Base-by-base conservation (phyloP, 2,113 vertebrate species). In the Lucifuga dentata region DNA sequence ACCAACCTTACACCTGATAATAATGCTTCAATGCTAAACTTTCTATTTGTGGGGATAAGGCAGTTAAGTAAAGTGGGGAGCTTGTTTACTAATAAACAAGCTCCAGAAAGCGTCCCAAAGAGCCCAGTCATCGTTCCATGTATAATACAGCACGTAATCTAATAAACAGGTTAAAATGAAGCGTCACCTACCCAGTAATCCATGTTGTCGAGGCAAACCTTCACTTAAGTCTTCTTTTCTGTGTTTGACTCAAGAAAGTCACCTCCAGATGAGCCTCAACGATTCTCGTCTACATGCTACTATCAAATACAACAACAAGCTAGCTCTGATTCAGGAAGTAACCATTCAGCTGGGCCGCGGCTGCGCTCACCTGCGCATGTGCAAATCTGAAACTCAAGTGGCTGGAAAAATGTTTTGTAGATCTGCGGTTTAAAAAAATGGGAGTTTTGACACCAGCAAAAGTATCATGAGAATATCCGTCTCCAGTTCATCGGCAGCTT, bases 121-220 rank as follows among this genome's bases (percentile, higher is more conserved):
- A 17, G 20, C 61, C 5, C 29, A 52, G 46, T 56, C 68, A 29
- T 20, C 49, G 46, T 21, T 29, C 36, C 2, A 19, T 26, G 33
- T n/a, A 4, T 15, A 16, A 16, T 20, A 15, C 19, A 15, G 19
- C 6, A 0, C 21, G 36, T 8, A 51, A 51, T 8, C 16, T 38
- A 12, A 21, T 2, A 35, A 45, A 68, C 19, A n/a, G 2, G 12
- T 8, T 2, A 5, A 53, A 65, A 57, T 55, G 8, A 65, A 43
- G 11, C 26, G 16, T 46, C 43, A 89, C 92, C 70, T 76, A 94
- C 93, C 91, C 77, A 83, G 80, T 91, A 91, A 59, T 92, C 90
- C 92, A 93, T 93, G 79, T 67, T 72, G 77, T 76, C 76, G 63
- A 59, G 53, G 51, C 20, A 46, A 68, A 51, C 12, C 57, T 40